A percentile compares a stretch with the other conserved stretches of the same genome.
phyloP scores from a whole-genome alignment of 2,888 invertebrate species.

The Suillia variegata region DNA sequence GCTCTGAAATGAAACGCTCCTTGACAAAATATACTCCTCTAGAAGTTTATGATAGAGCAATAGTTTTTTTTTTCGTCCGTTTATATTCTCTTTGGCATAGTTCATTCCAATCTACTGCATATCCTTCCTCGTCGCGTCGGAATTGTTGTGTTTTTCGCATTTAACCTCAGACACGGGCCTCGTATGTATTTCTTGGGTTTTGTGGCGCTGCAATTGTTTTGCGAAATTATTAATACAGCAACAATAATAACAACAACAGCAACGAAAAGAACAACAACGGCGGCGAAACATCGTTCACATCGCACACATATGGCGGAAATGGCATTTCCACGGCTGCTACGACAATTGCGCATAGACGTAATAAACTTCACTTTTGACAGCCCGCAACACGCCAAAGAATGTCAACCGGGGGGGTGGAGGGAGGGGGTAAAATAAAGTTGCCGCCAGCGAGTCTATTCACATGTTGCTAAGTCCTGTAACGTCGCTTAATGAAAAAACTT shows the following conservation, averaged over 20 bases:
- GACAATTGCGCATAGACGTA: conserved; percentile 48
- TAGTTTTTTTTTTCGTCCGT: too few relatives aligned
- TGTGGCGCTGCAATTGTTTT: conserved; percentile 31
- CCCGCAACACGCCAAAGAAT: conserved; percentile 46
- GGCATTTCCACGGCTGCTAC: conserved; percentile 41
- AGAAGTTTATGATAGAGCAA: too few relatives aligned
- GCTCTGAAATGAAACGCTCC: too few relatives aligned
- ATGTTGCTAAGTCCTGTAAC: conserved; percentile 36
- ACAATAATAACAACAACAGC: conserved; percentile 32
- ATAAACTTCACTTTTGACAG: conserved; percentile 58
- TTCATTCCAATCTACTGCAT: too few relatives aligned
- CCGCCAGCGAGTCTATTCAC: conserved; percentile 27
- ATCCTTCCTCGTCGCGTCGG: conserved; percentile 9
- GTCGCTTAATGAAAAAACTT: conserved; percentile 21
- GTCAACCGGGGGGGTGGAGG: too few relatives aligned
- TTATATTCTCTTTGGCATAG: too few relatives aligned
- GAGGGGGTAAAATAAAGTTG: conserved; percentile 28
- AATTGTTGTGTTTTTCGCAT: conserved; percentile 51
- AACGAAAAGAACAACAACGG: conserved; percentile 31
- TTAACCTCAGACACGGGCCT: conserved; percentile 51
- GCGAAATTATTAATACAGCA: conserved; percentile 45
- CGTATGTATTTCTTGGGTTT: conserved; percentile 26
- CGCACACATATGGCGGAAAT: conserved; percentile 54
- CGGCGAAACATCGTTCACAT: conserved; percentile 54
- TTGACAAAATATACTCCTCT: too few relatives aligned